These are phyloP conservation scores for Scalopus aquaticus DNA, from an alignment of 2,113 vertebrate species.

Conservation along the genomic window DNA sequence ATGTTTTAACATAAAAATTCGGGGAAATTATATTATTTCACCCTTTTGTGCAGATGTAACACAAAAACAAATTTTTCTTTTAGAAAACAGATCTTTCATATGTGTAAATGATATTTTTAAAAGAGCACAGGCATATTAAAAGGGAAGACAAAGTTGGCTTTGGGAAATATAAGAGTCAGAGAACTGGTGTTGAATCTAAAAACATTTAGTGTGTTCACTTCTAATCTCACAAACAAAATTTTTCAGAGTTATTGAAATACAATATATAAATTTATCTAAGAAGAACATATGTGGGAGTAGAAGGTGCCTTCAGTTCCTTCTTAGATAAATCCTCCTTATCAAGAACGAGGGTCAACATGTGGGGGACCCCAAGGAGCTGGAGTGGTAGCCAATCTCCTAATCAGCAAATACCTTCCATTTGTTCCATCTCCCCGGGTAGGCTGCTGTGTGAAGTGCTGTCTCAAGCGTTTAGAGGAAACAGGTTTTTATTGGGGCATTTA, in stretches of 20 bases:
- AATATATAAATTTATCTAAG: neutral
- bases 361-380: neutral
- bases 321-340: neutral
- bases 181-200: neutral
- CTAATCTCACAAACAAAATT: neutral
- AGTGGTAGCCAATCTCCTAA: neutral
- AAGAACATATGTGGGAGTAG: neutral
- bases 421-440: neutral
- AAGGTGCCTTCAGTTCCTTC: neutral
- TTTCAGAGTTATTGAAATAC: neutral
- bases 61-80: neutral
- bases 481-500: neutral
- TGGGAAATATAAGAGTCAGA: neutral
- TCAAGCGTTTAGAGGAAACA: neutral
- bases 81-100: neutral
- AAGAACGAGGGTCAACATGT: neutral
- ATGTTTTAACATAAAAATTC: neutral
- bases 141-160: neutral
- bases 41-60: neutral
- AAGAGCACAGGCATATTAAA: neutral
- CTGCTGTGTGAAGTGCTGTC: neutral
- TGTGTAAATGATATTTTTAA: neutral
- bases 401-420: neutral
- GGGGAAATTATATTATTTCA: neutral
- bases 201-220: neutral